Base-by-base conservation (phyloP, 2,888 invertebrate genomes). In the Drosophila diplacantha region DNA sequence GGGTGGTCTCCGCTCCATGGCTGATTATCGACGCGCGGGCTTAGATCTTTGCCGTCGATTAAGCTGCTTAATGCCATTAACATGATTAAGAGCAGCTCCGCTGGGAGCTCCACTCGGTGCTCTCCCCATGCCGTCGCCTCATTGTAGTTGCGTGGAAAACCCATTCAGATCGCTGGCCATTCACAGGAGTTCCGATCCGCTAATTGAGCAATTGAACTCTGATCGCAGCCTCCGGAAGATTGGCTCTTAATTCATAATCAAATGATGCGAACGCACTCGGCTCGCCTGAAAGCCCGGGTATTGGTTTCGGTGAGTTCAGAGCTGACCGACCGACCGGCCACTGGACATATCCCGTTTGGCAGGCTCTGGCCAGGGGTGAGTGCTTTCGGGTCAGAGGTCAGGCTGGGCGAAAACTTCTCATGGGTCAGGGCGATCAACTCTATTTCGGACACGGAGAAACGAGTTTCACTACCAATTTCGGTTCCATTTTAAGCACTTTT, bases 21-120 rank as follows among this genome's bases (percentile, higher is more conserved):
- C 73, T 69, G 79, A 75, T 81, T 80, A 80, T 80, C 78, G 77
- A 80, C 75, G 73, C 75, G 70, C 60, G 64, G 32, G 71, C 81
- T 83, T 79, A 83, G 83, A 81, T 83, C 81, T 81, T 67, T 67
- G 80, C 80, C 80, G 80, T 81, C 80, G 80, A 83, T 80, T 78
- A 78, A 83, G 80, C 80, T 74, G 83, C 81, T 81, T 83, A 83
- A 81, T 81, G 75, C 74, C 81, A 81, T 83, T 81, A 81, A 78
- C 79, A 74, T 83, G 75, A 83, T 81, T 81, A 80, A 80, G 63
- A 59, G 72, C 73, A 69, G 73, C 56, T 31, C 43, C 32, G 9
- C 32, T 32, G 22, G 31, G 18, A 16, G 43, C 20, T 12, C 37
- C 43, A 18, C 22, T 44, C n/a, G n/a, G 62, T 5, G 37, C 37